These are phyloP conservation scores for Muscicapa comitata DNA, from an alignment of 2,797 vertebrate genomes.

Conservation along the genomic window DNA sequence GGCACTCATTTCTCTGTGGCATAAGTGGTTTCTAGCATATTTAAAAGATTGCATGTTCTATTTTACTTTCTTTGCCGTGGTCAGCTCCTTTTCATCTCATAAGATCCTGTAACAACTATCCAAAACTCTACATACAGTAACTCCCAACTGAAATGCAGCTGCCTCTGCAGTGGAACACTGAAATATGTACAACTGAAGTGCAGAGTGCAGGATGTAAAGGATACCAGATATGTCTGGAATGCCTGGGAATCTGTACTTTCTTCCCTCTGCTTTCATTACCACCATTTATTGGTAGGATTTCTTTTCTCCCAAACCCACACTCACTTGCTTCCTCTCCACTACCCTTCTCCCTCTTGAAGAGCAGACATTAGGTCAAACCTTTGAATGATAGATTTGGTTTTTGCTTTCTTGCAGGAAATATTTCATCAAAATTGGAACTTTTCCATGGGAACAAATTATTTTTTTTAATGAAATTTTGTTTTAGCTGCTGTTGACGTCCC, in stretches of 20 bases:
- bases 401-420: not conserved
- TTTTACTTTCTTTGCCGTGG: constrained; percentile 33
- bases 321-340: not conserved
- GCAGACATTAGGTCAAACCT: not conserved
- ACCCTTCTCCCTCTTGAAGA: not conserved
- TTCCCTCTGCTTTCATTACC: constrained; percentile 6
- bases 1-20: constrained; percentile 13
- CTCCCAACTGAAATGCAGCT: constrained; percentile 42
- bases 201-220: constrained; percentile 26
- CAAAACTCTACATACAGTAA: constrained; percentile 12
- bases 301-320: not conserved
- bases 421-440: not conserved
- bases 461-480: not conserved
- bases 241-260: constrained; percentile 45
- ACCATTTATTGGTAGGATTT: not conserved
- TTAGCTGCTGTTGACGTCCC: not conserved
- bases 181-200: not conserved
- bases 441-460: not conserved
- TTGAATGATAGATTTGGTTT: not conserved
- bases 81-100: constrained; percentile 35
- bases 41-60: constrained; percentile 28
- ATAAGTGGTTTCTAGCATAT: constrained; percentile 34
- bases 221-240: constrained; percentile 54
- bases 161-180: not conserved
- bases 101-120: constrained; percentile 2